A percentile compares a stretch with the other conserved stretches of the same genome.
These are phyloP conservation scores for Terrapene triunguis DNA, from an alignment of 2,113 vertebrate species.

Conservation along the genomic window DNA sequence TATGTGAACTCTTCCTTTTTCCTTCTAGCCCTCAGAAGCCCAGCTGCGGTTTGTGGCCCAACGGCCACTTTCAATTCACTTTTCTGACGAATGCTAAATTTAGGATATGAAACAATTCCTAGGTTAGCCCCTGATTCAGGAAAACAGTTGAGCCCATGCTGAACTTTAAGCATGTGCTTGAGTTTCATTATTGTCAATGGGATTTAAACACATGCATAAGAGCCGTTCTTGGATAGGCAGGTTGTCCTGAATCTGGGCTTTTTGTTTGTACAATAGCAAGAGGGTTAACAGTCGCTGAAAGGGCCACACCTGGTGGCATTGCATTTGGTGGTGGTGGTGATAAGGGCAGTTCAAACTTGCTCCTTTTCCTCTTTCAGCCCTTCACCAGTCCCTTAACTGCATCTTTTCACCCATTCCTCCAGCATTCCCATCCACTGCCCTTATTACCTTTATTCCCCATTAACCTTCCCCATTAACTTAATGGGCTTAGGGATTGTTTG, in stretches of 20 bases:
- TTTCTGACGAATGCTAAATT: constrained; percentile 8
- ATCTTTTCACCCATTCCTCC: not conserved
- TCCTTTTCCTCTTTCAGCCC: not conserved
- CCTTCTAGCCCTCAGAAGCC: constrained; percentile 36
- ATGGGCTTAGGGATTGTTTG: not conserved
- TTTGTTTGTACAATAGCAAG: not conserved
- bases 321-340: not conserved
- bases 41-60: fast-evolving
- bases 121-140: constrained; percentile 6
- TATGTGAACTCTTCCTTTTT: constrained; percentile 54
- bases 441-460: not conserved
- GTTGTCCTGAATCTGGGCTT: constrained; percentile 32
- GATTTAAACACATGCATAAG: not conserved
- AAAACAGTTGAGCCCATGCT: constrained; percentile 61
- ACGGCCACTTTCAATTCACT: constrained; percentile 4
- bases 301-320: not conserved
- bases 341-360: not conserved
- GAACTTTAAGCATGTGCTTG: constrained; percentile 42
- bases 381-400: not conserved
- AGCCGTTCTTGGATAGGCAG: constrained; percentile 33
- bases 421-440: not conserved
- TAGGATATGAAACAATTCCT: constrained; percentile 35
- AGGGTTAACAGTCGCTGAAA: not conserved
- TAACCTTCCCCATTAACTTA: not conserved
- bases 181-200: not conserved